phyloP scores from a whole-genome alignment of 35 echinoderm and acorn worm genomes.

The Apostichopus parvimensis region DNA sequence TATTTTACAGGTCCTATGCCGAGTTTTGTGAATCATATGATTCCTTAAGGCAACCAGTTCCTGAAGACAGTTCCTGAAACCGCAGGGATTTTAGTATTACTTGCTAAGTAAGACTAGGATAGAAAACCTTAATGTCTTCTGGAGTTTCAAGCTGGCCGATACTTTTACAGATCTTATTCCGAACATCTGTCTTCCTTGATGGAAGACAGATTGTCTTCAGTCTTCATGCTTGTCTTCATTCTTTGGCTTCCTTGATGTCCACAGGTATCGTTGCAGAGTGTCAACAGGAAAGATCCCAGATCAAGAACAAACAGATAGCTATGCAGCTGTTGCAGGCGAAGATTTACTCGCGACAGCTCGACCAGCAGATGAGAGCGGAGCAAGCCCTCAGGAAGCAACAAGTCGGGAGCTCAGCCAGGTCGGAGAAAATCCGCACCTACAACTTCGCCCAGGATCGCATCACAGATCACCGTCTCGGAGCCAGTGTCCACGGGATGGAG shows the following conservation, averaged over 20 bases:
- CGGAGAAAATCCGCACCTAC: conserved; percentile 94
- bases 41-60: no score
- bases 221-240: no score
- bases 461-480: conserved; percentile 77
- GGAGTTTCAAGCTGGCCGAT: no score
- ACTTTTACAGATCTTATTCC: no score
- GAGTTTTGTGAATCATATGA: no score
- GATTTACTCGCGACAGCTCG: conserved; percentile 66
- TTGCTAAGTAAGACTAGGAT: no score
- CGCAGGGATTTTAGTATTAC: no score
- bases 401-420: conserved; percentile 78
- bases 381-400: conserved; percentile 58
- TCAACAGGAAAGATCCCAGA: conserved; percentile 87
- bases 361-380: conserved; percentile 52
- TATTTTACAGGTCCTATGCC: no score
- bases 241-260: neutral
- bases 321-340: conserved; percentile 80
- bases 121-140: no score
- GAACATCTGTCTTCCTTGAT: no score
- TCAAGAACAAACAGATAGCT: conserved; percentile 80
- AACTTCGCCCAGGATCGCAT: conserved; percentile 85
- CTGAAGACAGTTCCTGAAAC: no score
- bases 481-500: conserved; percentile 58
- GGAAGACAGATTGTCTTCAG: no score
- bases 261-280: conserved; percentile 75